Evolutionary conservation across 2,888 invertebrate species (phyloP).

Genomic region (Parelbella ahira): DNA sequence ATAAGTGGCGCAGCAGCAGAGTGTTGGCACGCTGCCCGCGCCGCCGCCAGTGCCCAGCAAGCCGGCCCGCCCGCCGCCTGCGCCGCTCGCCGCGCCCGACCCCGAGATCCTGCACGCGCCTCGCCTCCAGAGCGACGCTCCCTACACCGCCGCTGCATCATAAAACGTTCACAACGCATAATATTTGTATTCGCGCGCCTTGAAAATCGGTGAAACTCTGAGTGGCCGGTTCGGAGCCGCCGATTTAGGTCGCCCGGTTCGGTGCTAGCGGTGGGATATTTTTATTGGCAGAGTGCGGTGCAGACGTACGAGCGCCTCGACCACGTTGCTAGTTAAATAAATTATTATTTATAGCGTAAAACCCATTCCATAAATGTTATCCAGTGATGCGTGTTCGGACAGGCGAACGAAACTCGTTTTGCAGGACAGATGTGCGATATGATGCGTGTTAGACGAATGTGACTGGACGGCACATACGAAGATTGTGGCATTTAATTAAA

Average conservation of each 20-base stretch:
- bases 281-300: constrained; percentile 73
- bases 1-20: constrained; percentile 53
- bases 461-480: constrained; percentile 40
- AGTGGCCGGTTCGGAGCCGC: constrained; percentile 51
- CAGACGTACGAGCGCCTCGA: constrained; percentile 64
- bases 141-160: constrained; percentile 25
- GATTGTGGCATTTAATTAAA: constrained; percentile 63
- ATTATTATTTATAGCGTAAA: constrained; percentile 70
- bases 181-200: constrained; percentile 39
- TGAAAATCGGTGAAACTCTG: constrained; percentile 42
- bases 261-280: constrained; percentile 75
- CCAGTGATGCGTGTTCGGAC: constrained; percentile 35
- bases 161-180: constrained; percentile 28
- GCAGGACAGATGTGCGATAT: constrained; percentile 32
- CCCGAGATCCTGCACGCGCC: constrained; percentile 10
- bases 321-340: constrained; percentile 62
- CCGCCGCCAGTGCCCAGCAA: constrained; percentile 65
- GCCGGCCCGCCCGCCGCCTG: constrained; percentile 63
- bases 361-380: constrained; percentile 73
- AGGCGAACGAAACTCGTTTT: constrained; percentile 29
- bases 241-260: constrained; percentile 78
- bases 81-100: constrained; percentile 38
- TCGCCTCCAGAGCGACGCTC: constrained; percentile 11
- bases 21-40: constrained; percentile 68
- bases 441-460: constrained; percentile 41